Percentiles rank a stretch among this genome's conserved stretches.
Evolutionary conservation across 2,797 vertebrate species (phyloP).

Genomic region (Schizothorax lantsangensis): DNA sequence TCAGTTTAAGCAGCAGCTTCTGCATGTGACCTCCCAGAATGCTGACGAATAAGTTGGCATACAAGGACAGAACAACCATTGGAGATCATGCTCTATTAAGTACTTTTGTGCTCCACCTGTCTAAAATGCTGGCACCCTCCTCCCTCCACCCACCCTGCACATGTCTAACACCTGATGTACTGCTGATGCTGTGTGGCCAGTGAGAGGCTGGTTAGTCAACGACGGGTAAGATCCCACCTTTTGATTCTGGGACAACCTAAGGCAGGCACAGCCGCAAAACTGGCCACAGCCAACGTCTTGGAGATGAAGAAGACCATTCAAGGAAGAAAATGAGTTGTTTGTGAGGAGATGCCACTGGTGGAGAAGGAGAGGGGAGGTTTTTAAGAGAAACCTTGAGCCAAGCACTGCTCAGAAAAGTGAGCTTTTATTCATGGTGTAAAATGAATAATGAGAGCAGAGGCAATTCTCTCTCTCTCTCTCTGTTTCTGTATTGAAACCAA

Average conservation of each 20-base stretch:
- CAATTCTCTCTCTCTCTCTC: slow-evolving; percentile 45
- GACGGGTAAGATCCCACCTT: slow-evolving; percentile 97
- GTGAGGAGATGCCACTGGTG: slow-evolving; percentile 65
- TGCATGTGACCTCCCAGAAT: slow-evolving; percentile 48
- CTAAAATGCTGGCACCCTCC: slow-evolving; percentile 46
- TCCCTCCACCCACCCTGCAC: slow-evolving; percentile 50
- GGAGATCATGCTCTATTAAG: slow-evolving; percentile 50
- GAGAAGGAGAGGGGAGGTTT: slow-evolving; percentile 66
- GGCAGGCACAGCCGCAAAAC: slow-evolving; percentile 95
- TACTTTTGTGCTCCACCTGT: slow-evolving; percentile 46
- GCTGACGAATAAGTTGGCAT: slow-evolving; percentile 30
- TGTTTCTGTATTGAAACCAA: slow-evolving; percentile 35
- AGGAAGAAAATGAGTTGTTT: slow-evolving; percentile 50
- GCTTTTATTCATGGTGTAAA: slow-evolving; percentile 25
- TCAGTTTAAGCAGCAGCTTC: not conserved
- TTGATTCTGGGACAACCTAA: slow-evolving; percentile 92
- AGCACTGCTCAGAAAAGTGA: slow-evolving; percentile 34
- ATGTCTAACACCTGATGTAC: slow-evolving; percentile 32
- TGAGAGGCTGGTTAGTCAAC: slow-evolving; percentile 93
- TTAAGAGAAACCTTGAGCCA: slow-evolving; percentile 50
- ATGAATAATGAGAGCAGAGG: slow-evolving; percentile 35
- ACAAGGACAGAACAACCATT: slow-evolving; percentile 18
- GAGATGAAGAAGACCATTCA: slow-evolving; percentile 36
- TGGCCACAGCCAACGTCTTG: slow-evolving; percentile 70
- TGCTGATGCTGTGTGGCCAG: slow-evolving; percentile 71